Evolutionary conservation across 2,888 invertebrate genomes (phyloP), one percentile per base, ranked within the genome.

Genomic region (Latrodectus elegans): DNA sequence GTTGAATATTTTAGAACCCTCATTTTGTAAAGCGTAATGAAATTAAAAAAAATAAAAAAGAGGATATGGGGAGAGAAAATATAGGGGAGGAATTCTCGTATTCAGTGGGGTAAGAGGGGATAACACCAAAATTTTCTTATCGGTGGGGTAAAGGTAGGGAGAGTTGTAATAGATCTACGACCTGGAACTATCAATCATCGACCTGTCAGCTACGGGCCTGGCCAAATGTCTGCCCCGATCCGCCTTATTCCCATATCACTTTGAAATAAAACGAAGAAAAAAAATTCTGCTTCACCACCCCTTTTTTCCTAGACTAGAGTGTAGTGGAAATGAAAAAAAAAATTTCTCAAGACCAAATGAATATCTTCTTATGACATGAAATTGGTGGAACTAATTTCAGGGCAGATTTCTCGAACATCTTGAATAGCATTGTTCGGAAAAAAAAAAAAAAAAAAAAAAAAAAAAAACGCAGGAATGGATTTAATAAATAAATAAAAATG

Each of bases 121-220:
- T 26, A 15, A 26, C 60, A 49, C 38, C 17, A 51, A 77, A 77
- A 65, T 49, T 67, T 60, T 60, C 55, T 26, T 14, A 11, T 53
- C 53, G 4, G 6, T 38, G 38, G 38, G 38, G 38, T 38, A 38
- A 38, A 38, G 38, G 38, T 38, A 14, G 51, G 72, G 79, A 72
- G 82, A 72, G 82, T 67, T 72, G 87, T 87, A 77, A 82, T 72
- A 60, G 78, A 65, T 60, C 73, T 51, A 55, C 17, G 73, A 65
- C 78, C 82, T 55, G 72, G 38, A 55, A 68, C 82, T 64, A 87
- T 87, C 82, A 74, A 87, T 87, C 87, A 87, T 75, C 38, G 49
- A 38, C 17, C 73, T 87, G 87, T 87, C 87, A 87, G 52, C 76
- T 38, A 60, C 55, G 26, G 17, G 15, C 15, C 26, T 14, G 26